Evolutionary conservation across 2,797 vertebrate genomes (phyloP).

Genomic region (Adrianichthys oophorus): DNA sequence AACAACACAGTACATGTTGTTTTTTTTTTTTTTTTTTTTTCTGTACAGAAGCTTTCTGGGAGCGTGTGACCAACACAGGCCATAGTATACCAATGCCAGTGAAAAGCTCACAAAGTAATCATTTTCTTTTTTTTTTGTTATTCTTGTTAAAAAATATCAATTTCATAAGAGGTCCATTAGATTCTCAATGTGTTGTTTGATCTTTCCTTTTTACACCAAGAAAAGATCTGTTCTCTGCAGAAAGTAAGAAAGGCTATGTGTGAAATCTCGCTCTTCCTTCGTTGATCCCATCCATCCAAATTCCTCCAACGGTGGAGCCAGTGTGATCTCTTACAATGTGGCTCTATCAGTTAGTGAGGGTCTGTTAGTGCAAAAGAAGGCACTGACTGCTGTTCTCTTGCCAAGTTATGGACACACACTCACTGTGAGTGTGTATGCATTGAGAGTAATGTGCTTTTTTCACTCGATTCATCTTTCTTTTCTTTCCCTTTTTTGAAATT

Average conservation of each 20-base stretch:
- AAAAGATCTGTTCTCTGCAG: slow-evolving; percentile 75
- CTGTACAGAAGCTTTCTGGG: slow-evolving; percentile 82
- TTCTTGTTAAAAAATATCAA: slow-evolving; percentile 88
- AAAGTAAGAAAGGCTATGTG: slow-evolving; percentile 84
- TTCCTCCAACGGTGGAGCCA: slow-evolving; percentile 26
- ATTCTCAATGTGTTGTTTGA: slow-evolving; percentile 59
- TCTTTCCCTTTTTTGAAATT: slow-evolving; percentile 41
- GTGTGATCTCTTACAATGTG: slow-evolving; percentile 28
- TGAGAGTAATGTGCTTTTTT: slow-evolving; percentile 51
- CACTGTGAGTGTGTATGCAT: slow-evolving; percentile 36
- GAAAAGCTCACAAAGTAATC: slow-evolving; percentile 77
- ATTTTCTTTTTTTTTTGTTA: slow-evolving; percentile 44
- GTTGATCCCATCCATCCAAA: slow-evolving; percentile 29
- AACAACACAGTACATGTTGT: slow-evolving; percentile 90
- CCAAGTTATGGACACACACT: slow-evolving; percentile 58
- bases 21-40: slow-evolving; percentile 58
- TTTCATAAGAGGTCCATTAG: slow-evolving; percentile 83
- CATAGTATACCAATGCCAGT: slow-evolving; percentile 71
- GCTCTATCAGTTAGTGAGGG: slow-evolving; percentile 37
- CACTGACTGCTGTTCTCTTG: slow-evolving; percentile 81
- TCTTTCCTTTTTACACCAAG: slow-evolving; percentile 63
- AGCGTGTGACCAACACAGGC: slow-evolving; percentile 79
- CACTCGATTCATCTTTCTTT: slow-evolving; percentile 26
- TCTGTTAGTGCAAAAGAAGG: slow-evolving; percentile 81
- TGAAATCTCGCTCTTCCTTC: slow-evolving; percentile 74